Conservation (phyloP, 2,888 invertebrate species). For the Meandrusa payeni region DNA sequence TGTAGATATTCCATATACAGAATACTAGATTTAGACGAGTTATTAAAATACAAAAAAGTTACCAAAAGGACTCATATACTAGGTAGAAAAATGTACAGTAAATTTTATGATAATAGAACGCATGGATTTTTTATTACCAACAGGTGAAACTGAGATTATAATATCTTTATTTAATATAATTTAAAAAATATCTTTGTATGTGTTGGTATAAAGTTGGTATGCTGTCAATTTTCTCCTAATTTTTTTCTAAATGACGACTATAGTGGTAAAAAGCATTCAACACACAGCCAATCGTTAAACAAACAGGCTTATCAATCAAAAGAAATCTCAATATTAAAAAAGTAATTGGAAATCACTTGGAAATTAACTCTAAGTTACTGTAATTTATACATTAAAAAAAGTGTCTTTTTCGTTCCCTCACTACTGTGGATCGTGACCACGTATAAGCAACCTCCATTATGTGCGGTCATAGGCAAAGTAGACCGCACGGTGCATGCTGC, state of each 20-base stretch:
- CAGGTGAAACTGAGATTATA: not conserved
- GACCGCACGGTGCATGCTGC: no score
- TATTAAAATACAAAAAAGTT: constrained; percentile 9
- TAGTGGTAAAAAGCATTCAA: not conserved
- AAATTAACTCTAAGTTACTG: no score
- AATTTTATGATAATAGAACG: not conserved
- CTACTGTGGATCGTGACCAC: no score
- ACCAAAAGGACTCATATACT: not conserved
- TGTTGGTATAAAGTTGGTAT: no score
- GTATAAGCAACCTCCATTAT: no score
- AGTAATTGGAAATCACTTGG: no score
- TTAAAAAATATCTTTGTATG: constrained; percentile 1
- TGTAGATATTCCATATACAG: constrained; percentile 39
- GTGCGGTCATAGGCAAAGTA: no score
- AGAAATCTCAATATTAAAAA: no score
- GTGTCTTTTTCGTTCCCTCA: no score
- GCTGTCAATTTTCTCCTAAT: constrained; percentile 1
- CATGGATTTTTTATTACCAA: not conserved
- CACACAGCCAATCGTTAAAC: not conserved
- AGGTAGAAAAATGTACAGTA: not conserved
- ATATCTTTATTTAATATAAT: constrained; percentile 4
- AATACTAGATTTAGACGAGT: constrained; percentile 29
- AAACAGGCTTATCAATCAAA: no score
- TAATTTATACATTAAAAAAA: no score
- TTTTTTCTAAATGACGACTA: not conserved